phyloP scores from a whole-genome alignment of 2,797 vertebrate species.

The Sebastolobus altivelis region DNA sequence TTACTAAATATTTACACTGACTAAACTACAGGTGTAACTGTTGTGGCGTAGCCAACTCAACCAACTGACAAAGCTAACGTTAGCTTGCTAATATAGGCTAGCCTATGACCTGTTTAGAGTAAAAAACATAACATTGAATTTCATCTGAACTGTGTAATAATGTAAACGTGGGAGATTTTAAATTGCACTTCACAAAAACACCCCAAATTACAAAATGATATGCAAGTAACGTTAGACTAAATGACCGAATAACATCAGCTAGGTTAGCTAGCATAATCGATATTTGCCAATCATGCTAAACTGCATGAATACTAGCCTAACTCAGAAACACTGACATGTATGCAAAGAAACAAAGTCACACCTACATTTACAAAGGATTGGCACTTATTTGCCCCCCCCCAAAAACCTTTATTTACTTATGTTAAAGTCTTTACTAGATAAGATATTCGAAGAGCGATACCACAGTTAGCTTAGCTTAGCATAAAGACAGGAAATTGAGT shows the following conservation, averaged over 20 bases:
- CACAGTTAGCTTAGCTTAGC: neutral
- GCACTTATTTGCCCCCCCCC: neutral
- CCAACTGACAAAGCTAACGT: neutral
- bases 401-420: neutral
- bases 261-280: slow-evolving; percentile 1
- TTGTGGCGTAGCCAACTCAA: neutral
- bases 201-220: slow-evolving; percentile 5
- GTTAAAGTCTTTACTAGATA: neutral
- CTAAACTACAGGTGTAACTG: slow-evolving; percentile 3
- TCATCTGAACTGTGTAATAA: neutral
- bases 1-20: neutral
- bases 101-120: neutral
- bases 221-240: neutral
- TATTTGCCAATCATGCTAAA: slow-evolving; percentile 14
- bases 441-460: neutral
- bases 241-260: neutral
- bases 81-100: neutral
- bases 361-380: neutral
- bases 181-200: neutral
- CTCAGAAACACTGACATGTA: neutral
- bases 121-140: neutral
- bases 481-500: neutral
- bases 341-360: neutral
- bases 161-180: slow-evolving; percentile 11
- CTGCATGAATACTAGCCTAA: neutral